Evolutionary conservation across 2,888 invertebrate species (phyloP), one percentile per base, ranked within the genome.

Genomic region (Blastobasis lacticolella): DNA sequence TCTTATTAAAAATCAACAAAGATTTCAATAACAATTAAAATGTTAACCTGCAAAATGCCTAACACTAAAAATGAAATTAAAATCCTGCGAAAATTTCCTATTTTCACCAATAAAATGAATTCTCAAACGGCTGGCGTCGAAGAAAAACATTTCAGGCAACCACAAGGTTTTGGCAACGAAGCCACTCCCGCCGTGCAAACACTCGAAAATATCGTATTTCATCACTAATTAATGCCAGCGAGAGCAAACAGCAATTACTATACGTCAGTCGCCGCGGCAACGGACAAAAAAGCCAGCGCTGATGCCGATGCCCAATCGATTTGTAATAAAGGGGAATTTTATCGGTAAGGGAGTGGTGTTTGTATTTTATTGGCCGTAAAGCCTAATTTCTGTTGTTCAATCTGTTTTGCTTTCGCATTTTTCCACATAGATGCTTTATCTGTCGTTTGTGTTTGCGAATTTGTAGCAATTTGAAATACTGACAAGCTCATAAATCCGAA

Each of bases 181-280:
- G 42, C 42, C 5, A 5, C 42, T 5, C 5, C 42, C 42, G 9
- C 56, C 46, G 48, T 48, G 53, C 62, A 66, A 71, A 73, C 70
- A 70, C 57, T 68, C 67, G 62, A 76, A 80, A 82, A 81, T 81
- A 81, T 81, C 81, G 76, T 78, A 76, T 82, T 80, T 78, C 79
- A 75, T 71, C 77, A 72, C 71, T 82, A 85, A 85, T 84, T 80
- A 80, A 79, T 80, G 75, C 73, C 63, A 70, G 55, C 54, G 68
- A 69, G 68, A 70, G 69, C 75, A 81, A 82, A 84, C 80, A 82
- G 67, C 80, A 81, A 82, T 83, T 81, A 81, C 77, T 67, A 70
- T 66, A 75, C 75, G 73, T 72, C 73, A 69, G 64, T 59, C 55
- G 53, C 57, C 49, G 46, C 57, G 56, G 49, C 9, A 5, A 60